phyloP scores from a whole-genome alignment of 2,113 vertebrate genomes.

The Stomatorhinus ivindoensis region DNA sequence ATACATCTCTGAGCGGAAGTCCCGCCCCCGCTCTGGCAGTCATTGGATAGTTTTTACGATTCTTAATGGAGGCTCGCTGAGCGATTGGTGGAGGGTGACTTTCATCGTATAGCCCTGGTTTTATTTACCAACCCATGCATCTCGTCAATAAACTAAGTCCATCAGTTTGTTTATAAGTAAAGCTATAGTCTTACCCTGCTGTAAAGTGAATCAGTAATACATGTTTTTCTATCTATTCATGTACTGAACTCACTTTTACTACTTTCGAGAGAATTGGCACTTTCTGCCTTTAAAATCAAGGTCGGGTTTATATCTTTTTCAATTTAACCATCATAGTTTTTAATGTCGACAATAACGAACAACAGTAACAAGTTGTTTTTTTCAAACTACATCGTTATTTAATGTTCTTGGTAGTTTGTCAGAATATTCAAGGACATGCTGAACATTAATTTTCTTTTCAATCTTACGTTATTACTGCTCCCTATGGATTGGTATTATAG shows the following conservation, averaged over 20 bases:
- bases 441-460: background rate
- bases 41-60: constrained; percentile 2
- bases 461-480: background rate
- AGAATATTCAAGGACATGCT: background rate
- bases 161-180: background rate
- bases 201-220: background rate
- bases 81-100: constrained; percentile 1
- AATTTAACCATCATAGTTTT: background rate
- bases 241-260: background rate
- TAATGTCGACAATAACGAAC: background rate
- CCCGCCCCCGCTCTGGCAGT: constrained; percentile 14
- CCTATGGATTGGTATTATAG: background rate
- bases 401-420: background rate
- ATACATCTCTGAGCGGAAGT: constrained; percentile 48
- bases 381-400: background rate
- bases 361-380: background rate
- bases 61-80: background rate
- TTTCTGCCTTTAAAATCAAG: background rate
- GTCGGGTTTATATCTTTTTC: background rate
- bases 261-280: background rate
- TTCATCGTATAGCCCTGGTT: background rate
- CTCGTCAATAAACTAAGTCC: background rate
- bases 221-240: background rate
- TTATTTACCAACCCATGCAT: background rate
- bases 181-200: background rate